Base-by-base conservation (phyloP, 2,888 invertebrate genomes). In the Papilio gigon region DNA sequence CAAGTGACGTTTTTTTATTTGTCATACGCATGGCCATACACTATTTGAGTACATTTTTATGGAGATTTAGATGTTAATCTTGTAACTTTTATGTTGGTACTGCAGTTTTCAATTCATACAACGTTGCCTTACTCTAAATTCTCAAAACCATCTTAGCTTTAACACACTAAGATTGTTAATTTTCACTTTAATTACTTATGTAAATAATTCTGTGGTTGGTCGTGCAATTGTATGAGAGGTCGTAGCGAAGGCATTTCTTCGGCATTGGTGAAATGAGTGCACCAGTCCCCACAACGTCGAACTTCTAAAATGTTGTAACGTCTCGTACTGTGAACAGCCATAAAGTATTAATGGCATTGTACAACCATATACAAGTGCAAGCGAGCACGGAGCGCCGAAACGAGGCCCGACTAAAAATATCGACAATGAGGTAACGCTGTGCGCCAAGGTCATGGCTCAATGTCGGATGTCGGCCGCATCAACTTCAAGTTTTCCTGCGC, bases 381-480 rank as follows among this genome's bases (percentile, higher is more conserved):
- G 22, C 35, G 50, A 30, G 14, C 27, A 44, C 61, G n/a, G 63
- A 58, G 9, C 25, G 20, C 30, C 65, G 53, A 62, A 70, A 63
- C 58, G 65, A 33, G 56, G 53, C 61, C 65, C 17, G 61, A 50
- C 70, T 67, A 70, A 61, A 70, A 64, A 67, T 71, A 71, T 63
- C 42, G 47, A 62, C 70, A 50, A 70, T 56, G 70, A 65, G 69
- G 69, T 67, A 66, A 60, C 58, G 61, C 33, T 11, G 33, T 35
- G 4, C 62, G 35, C 61, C 70, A 70, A 61, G 71, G 70, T 68
- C 71, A 33, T 14, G 65, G 20, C 25, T 44, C 65, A 60, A 71
- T 71, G 67, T 47, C 66, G 59, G 47, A 40, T 33, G 25, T 27
- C n/a, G 53, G 27, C 20, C 20, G 30, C 33, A 35, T 6, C 12